A percentile compares a stretch with the other conserved stretches of the same genome.
Conservation (phyloP, 1,140 invertebrate species). For the Neodiprion lecontei region DNA sequence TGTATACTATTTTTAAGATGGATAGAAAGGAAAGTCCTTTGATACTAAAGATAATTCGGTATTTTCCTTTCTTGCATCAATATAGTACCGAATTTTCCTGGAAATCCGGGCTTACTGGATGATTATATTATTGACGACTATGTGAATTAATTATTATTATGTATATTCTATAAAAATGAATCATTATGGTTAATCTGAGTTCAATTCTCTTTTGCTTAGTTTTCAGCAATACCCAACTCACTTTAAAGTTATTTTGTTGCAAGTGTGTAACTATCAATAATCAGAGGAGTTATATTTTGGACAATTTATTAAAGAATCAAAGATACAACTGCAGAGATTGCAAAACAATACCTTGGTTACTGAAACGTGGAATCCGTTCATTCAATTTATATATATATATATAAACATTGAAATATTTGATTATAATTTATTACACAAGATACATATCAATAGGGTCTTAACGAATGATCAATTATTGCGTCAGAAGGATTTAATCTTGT, state of each 20-base stretch:
- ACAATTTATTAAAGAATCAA: neutral
- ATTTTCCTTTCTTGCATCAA: neutral
- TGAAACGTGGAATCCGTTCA: neutral
- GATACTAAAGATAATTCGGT: neutral
- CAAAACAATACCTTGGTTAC: neutral
- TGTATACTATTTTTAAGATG: conserved; percentile 4
- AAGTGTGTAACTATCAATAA: neutral
- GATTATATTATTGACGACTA: neutral
- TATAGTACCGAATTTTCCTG: neutral
- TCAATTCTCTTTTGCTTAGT: too few relatives aligned
- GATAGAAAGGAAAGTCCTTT: neutral
- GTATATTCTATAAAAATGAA: conserved; percentile 1
- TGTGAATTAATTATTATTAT: neutral
- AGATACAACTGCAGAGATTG: neutral
- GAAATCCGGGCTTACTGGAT: neutral
- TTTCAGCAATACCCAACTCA: too few relatives aligned
- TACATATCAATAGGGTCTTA: neutral
- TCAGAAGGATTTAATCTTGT: too few relatives aligned
- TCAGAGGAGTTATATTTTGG: neutral
- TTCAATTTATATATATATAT: neutral
- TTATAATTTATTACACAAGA: neutral
- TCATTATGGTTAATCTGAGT: neutral
- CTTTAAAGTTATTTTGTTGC: neutral
- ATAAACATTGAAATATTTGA: neutral
- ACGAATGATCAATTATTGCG: neutral